phyloP scores from a whole-genome alignment of 2,797 vertebrate genomes.

The Harpagifer antarcticus region DNA sequence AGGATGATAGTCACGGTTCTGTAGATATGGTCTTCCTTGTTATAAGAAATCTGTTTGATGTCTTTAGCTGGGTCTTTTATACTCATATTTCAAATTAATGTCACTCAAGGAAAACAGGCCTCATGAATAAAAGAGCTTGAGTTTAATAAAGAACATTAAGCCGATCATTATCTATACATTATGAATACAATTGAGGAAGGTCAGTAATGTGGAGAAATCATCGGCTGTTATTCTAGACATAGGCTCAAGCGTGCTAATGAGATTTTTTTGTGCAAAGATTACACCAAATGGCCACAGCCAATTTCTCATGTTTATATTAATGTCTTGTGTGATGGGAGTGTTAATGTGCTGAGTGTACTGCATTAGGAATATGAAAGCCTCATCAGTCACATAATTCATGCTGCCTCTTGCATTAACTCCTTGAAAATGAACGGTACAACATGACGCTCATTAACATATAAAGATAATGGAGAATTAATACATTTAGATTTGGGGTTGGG shows the following conservation, averaged over 20 bases:
- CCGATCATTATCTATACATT: constrained; percentile 48
- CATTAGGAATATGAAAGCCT: constrained; percentile 10
- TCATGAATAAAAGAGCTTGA: constrained; percentile 47
- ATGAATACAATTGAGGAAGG: constrained; percentile 55
- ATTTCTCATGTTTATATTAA: constrained; percentile 17
- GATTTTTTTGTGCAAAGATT: neutral
- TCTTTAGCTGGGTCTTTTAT: constrained; percentile 49
- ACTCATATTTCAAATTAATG: constrained; percentile 53
- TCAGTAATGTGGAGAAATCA: constrained; percentile 82
- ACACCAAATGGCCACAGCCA: neutral
- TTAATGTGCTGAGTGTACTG: constrained; percentile 13
- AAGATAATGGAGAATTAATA: neutral
- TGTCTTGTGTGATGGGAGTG: constrained; percentile 11
- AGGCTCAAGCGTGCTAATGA: constrained; percentile 80
- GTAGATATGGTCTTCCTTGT: constrained; percentile 55
- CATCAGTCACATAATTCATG: constrained; percentile 20
- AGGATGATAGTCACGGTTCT: constrained; percentile 65
- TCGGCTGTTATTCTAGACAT: constrained; percentile 84
- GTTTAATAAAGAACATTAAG: constrained; percentile 33
- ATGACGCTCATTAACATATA: neutral
- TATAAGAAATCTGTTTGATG: constrained; percentile 66
- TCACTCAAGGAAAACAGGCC: constrained; percentile 53
- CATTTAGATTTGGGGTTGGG: neutral
- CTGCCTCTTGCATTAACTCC: constrained; percentile 13
- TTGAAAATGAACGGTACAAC: constrained; percentile 17